Evolutionary conservation across 2,797 vertebrate genomes (phyloP).

Genomic region (Nyctibius grandis): DNA sequence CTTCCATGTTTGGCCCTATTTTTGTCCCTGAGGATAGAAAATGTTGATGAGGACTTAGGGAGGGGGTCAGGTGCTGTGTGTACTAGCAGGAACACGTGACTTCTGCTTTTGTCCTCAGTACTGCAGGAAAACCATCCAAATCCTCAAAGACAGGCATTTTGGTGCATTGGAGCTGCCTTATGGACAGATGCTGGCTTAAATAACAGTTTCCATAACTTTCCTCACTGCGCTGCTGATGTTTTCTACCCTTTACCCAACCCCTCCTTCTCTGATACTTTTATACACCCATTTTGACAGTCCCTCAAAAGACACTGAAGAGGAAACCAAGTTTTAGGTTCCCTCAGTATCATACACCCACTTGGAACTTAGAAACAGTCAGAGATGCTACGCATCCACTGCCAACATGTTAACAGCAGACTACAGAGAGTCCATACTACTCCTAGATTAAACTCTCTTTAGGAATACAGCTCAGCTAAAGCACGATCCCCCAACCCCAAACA

Average conservation of each 20-base stretch:
- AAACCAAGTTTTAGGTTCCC: not conserved
- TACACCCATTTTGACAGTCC: not conserved
- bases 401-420: not conserved
- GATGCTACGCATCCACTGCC: not conserved
- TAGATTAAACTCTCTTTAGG: not conserved
- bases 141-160: not conserved
- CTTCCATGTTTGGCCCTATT: not conserved
- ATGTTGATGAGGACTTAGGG: not conserved
- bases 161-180: not conserved
- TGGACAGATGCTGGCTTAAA: not conserved
- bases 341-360: rapidly evolving
- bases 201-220: not conserved
- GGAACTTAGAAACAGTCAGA: not conserved
- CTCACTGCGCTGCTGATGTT: not conserved
- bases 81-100: not conserved
- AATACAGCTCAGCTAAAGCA: not conserved
- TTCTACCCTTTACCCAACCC: not conserved
- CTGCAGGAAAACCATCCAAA: not conserved
- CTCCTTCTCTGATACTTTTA: not conserved
- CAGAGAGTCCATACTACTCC: not conserved
- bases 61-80: not conserved
- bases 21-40: not conserved
- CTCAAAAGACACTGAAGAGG: not conserved
- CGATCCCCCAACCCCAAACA: not conserved
- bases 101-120: not conserved